These are phyloP conservation scores for Harpalus rubripes DNA, from an alignment of 2,888 invertebrate genomes.

Conservation along the genomic window DNA sequence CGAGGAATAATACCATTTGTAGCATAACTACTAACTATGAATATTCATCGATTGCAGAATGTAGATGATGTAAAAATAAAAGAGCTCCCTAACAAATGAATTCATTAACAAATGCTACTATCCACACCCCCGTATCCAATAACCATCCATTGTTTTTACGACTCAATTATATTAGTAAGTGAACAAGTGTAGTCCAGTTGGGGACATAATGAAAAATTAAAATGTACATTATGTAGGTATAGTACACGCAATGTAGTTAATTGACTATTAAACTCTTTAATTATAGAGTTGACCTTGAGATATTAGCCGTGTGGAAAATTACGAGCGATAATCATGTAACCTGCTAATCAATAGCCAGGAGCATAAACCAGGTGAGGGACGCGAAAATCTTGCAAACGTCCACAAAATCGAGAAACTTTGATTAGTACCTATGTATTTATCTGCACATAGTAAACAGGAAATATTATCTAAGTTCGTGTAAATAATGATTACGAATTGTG, in stretches of 20 bases:
- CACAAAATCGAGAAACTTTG: background rate
- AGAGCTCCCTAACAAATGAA: background rate
- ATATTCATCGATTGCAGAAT: background rate
- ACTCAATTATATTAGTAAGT: slow-evolving; percentile 10
- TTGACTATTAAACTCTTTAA: slow-evolving; percentile 51
- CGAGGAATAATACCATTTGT: background rate
- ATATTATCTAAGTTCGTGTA: background rate
- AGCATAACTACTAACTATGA: background rate
- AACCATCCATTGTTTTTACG: slow-evolving; percentile 26
- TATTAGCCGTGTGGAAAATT: slow-evolving; percentile 48
- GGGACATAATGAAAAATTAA: slow-evolving; percentile 42
- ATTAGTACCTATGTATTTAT: background rate
- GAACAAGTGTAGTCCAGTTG: background rate
- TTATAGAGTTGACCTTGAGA: slow-evolving; percentile 50
- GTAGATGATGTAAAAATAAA: background rate
- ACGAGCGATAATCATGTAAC: slow-evolving; percentile 39
- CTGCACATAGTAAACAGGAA: background rate
- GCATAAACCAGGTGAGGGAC: background rate
- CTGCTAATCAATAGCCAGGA: slow-evolving; percentile 39
- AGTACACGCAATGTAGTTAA: slow-evolving; percentile 32
- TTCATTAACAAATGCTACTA: background rate
- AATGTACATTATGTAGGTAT: slow-evolving; percentile 15
- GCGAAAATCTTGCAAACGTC: background rate
- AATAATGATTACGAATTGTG: background rate
- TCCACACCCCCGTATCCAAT: background rate